Evolutionary conservation across 2,797 vertebrate genomes (phyloP).

Genomic region (Picus viridis): DNA sequence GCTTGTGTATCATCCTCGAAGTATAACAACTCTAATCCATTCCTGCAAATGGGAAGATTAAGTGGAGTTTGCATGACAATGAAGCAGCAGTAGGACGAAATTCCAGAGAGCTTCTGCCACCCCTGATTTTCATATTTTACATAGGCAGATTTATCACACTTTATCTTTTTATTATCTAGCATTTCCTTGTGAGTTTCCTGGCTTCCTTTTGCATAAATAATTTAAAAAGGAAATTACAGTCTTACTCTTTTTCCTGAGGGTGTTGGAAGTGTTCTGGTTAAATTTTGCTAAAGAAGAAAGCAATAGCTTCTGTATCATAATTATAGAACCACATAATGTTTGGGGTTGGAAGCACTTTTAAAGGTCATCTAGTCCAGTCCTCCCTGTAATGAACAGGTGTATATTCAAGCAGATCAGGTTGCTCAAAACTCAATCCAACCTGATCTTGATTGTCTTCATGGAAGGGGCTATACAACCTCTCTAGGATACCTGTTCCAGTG

Average conservation of each 20-base stretch:
- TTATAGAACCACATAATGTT: neutral
- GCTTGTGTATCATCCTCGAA: too few relatives aligned
- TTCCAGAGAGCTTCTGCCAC: neutral
- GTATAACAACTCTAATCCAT: too few relatives aligned
- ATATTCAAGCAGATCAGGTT: neutral
- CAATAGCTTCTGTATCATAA: neutral
- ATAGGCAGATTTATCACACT: neutral
- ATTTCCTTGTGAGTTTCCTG: neutral
- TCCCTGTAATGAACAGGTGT: rapidly evolving
- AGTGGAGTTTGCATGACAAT: neutral
- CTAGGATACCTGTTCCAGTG: neutral
- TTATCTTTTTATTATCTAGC: neutral
- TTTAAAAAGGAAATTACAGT: neutral
- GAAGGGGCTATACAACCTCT: rapidly evolving
- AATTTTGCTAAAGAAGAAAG: neutral
- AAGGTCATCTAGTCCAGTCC: neutral
- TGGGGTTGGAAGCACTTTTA: neutral
- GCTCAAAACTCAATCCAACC: neutral
- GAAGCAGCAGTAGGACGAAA: neutral
- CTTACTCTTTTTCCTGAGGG: neutral
- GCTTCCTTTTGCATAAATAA: neutral
- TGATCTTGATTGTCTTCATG: neutral
- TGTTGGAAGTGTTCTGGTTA: neutral
- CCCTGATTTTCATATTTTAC: neutral
- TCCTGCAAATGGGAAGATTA: neutral